A percentile compares a stretch with the other conserved stretches of the same genome.
These are phyloP conservation scores for Melitaea athalia DNA, from an alignment of 2,888 invertebrate genomes.

Conservation along the genomic window DNA sequence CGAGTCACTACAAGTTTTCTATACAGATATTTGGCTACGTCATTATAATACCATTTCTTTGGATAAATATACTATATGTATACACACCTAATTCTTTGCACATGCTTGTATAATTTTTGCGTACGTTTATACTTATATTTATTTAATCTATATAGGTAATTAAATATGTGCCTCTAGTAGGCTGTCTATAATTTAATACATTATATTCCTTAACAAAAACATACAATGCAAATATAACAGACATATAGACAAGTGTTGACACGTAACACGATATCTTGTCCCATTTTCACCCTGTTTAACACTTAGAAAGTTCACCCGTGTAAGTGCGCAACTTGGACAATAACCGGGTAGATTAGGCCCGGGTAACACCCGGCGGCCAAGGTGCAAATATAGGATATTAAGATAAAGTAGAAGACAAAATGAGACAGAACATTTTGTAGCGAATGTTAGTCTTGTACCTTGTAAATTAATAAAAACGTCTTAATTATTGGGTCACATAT, in stretches of 20 bases:
- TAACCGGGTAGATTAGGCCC: constrained; percentile 50
- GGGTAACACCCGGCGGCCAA: constrained; percentile 15
- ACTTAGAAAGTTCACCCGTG: constrained; percentile 45
- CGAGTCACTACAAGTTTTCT: constrained; percentile 55
- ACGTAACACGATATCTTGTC: constrained; percentile 22
- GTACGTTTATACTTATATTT: too few relatives aligned
- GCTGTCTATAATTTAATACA: not conserved
- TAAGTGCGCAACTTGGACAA: constrained; percentile 64
- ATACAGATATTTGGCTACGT: constrained; percentile 17
- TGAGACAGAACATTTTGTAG: not conserved
- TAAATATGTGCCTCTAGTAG: too few relatives aligned
- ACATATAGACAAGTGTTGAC: not conserved
- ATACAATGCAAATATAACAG: not conserved
- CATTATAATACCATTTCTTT: constrained; percentile 9
- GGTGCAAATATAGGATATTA: constrained; percentile 40
- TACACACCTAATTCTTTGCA: not conserved
- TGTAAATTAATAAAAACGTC: not conserved
- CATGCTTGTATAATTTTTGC: not conserved
- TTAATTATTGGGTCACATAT: too few relatives aligned
- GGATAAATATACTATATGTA: not conserved
- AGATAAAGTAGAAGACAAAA: constrained; percentile 20
- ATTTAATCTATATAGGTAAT: too few relatives aligned
- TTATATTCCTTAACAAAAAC: not conserved
- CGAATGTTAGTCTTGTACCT: not conserved
- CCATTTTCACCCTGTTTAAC: constrained; percentile 39